Base-by-base conservation (phyloP, 2,888 invertebrate genomes). In the Drosophila macrospina region DNA sequence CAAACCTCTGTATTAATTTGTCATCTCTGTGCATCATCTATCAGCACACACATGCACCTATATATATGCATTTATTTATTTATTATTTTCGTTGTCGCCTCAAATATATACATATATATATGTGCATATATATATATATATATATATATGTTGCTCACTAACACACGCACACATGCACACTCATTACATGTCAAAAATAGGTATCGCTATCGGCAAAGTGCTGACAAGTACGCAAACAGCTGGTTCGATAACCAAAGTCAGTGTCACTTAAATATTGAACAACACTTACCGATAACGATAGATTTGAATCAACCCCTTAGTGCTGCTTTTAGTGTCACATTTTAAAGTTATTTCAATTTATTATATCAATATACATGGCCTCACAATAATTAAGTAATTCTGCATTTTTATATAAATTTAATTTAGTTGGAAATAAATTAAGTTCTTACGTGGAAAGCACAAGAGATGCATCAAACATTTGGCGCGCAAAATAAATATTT, bases 11-110 rank as follows among this genome's bases (percentile, higher is more conserved):
- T 56, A 44, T 67, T 60, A 63, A 60, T 66, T 42, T 74, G 69
- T 76, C 86, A 86, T 86, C 69, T 69, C 66, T 76, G 60, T 80
- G 71, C 76, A 73, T 75, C 80, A 85, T 85, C 70, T 70, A 77
- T 48, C 54, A 59, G 69, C 69, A 56, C 68, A 76, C 66, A 62
- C 47, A 69, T 52, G 60, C 50, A 67, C 52, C 30, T 39, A 66
- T 51, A 64, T 63, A 66, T 61, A 72, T 69, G 55, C 75, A 80
- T 82, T 75, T 76, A 80, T 80, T 75, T 83, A 86, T 81, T 85
- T 82, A 64, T 80, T 78, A 55, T 80, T 71, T 80, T 77, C 41
- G 69, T 70, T 71, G 69, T 75, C 51, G 50, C 70, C 67, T 69
- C 54, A 67, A 68, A 74, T 48, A 59, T 60, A 68, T 39, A 67